Evolutionary conservation across 2,888 invertebrate genomes (phyloP).

Genomic region (Amorpha juglandis): DNA sequence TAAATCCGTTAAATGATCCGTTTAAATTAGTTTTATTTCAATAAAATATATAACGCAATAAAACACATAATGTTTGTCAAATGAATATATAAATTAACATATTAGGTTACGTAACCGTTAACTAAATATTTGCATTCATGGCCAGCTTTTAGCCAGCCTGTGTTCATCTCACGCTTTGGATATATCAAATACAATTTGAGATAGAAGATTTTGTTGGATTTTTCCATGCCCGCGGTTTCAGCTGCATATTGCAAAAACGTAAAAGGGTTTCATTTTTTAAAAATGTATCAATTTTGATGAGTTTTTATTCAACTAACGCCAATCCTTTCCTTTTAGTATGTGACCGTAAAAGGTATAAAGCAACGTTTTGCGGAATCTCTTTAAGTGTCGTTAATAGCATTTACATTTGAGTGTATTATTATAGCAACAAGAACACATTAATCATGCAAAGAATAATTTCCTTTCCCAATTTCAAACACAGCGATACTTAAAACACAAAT

Average conservation of each 20-base stretch:
- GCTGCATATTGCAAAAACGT: conserved; percentile 28
- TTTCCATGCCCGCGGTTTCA: conserved; percentile 42
- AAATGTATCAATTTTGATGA: conserved; percentile 22
- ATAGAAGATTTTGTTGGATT: conserved; percentile 66
- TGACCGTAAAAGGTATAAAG: no score
- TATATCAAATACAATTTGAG: conserved; percentile 78
- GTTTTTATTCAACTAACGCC: conserved; percentile 14
- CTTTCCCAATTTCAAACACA: conserved; percentile 42
- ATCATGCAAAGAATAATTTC: conserved; percentile 40
- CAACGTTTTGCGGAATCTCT: neutral
- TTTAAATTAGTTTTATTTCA: no score
- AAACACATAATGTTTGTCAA: neutral
- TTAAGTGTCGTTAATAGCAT: neutral
- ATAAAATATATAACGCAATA: no score
- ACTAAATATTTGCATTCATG: neutral
- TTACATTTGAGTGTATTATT: neutral
- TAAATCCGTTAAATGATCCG: no score
- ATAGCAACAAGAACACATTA: conserved; percentile 31
- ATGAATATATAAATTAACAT: neutral
- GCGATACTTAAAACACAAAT: conserved; percentile 36
- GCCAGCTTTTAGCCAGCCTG: conserved; percentile 50
- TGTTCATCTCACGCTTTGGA: conserved; percentile 58
- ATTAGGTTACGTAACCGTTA: conserved; percentile 31
- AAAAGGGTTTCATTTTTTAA: conserved; percentile 31
- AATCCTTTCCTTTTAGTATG: neutral